phyloP scores from a whole-genome alignment of 1,140 invertebrate genomes.

The Lepidurus couesii region DNA sequence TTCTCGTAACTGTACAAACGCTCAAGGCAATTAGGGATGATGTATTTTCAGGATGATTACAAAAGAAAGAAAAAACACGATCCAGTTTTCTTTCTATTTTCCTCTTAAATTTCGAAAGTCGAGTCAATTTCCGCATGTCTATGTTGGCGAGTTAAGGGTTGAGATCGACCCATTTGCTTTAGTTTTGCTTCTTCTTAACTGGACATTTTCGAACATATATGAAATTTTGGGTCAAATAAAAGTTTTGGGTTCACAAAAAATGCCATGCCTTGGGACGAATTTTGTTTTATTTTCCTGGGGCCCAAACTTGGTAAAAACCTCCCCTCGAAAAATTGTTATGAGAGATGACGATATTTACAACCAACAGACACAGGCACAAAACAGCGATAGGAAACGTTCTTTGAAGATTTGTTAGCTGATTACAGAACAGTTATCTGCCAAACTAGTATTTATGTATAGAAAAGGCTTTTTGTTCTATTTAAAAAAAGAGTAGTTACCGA shows the following conservation, averaged over 20 bases:
- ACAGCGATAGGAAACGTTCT: neutral
- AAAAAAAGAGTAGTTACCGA: neutral
- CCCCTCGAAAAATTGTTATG: neutral
- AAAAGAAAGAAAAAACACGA: neutral
- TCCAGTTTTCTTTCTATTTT: neutral
- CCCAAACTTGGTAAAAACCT: neutral
- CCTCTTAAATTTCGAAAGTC: neutral
- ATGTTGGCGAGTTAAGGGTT: too few relatives aligned
- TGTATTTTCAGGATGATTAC: neutral
- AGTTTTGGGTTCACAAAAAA: neutral
- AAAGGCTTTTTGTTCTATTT: neutral
- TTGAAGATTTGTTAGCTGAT: neutral
- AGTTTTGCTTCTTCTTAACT: too few relatives aligned
- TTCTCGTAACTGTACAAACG: neutral
- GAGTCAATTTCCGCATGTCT: neutral
- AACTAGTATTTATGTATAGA: neutral
- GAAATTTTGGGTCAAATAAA: too few relatives aligned
- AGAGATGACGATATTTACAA: constrained; percentile 18
- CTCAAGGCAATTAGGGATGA: constrained; percentile 13
- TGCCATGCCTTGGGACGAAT: neutral
- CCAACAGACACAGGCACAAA: neutral
- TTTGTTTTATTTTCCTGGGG: neutral
- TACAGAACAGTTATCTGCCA: neutral
- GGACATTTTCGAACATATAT: too few relatives aligned
- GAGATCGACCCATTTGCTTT: too few relatives aligned